Base-by-base conservation (phyloP, 1,140 invertebrate genomes). In the Drosophila gunungcola region DNA sequence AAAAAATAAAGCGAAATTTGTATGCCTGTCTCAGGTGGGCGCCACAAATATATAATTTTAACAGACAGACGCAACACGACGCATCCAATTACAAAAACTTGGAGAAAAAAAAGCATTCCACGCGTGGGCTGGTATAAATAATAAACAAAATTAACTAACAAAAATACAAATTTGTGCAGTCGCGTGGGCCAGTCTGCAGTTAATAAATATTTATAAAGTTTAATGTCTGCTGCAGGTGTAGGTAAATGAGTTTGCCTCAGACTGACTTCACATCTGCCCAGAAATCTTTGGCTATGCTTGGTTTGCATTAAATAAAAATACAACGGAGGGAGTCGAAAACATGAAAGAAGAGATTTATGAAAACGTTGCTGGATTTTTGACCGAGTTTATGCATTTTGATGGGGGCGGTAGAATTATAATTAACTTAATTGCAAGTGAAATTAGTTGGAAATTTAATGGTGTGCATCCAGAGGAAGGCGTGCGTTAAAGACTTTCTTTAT, bases 361-460 rank as follows among this genome's bases (percentile, higher is more conserved):
- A 77, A 58, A 45, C 57, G 27, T 61, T 52, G 46, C 49, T 36
- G 55, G 29, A 72, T 65, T 81, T 51, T 63, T 84, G 77, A 77
- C 80, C 80, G 78, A 85, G 58, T 69, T 86, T 48, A 48, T 53
- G 60, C 49, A 54, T 76, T 75, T 65, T 43, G 60, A 38, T 48
- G 51, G 68, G 43, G 78, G 81, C 70, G 75, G 73, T 83, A 76
- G 69, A 88, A 88, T 76, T 76, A 86, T 88, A 86, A 86, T 86
- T 81, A 88, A 86, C 75, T 86, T 86, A 86, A 86, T 86, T 88
- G 82, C 82, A 79, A 86, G 83, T 86, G 83, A 86, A 86, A 86
- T 86, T 86, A 83, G 82, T 45, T 57, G 74, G 65, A 85, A 58
- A 79, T 77, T 85, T 85, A 84, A 84, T 84, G 83, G 81, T 62